Evolutionary conservation across 2,888 invertebrate genomes (phyloP).

Genomic region (Agonum fuliginosum): DNA sequence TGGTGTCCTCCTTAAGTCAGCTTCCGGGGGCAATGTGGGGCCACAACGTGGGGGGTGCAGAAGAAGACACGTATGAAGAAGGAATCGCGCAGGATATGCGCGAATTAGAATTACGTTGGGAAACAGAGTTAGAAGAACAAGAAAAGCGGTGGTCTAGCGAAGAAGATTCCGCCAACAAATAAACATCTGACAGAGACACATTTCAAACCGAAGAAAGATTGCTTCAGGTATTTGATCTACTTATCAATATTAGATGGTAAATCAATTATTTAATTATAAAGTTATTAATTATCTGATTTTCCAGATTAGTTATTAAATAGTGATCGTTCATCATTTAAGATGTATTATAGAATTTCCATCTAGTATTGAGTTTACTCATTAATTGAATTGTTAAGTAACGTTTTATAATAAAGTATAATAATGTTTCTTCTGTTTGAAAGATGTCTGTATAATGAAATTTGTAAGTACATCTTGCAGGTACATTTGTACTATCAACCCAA

Average conservation of each 20-base stretch:
- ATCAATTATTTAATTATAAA: not conserved
- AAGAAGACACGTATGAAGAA: conserved; percentile 79
- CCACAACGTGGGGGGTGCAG: conserved; percentile 67
- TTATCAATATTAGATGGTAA: not conserved
- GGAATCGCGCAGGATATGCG: conserved; percentile 82
- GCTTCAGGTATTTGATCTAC: not conserved
- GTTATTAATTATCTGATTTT: not conserved
- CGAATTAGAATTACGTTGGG: conserved; percentile 79
- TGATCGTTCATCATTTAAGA: not conserved
- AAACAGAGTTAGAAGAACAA: conserved; percentile 80
- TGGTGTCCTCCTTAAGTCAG: conserved; percentile 69
- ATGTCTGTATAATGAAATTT: conserved; percentile 44
- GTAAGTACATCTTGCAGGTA: conserved; percentile 56
- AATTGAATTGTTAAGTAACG: too few relatives aligned
- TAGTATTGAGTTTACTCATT: conserved; percentile 8
- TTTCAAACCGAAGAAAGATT: conserved; percentile 56
- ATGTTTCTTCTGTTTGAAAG: conserved; percentile 57
- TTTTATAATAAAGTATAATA: not conserved
- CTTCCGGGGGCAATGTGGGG: conserved; percentile 65
- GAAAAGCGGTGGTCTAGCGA: conserved; percentile 79
- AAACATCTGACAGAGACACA: conserved; percentile 51
- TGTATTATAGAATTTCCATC: not conserved
- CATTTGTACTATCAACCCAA: conserved; percentile 58
- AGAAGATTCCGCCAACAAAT: conserved; percentile 73
- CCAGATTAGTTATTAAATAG: not conserved